Percentiles rank a stretch among this genome's conserved stretches.
Evolutionary conservation across 1,140 invertebrate species (phyloP).

Genomic region (Stratiolaelaps scimitus): DNA sequence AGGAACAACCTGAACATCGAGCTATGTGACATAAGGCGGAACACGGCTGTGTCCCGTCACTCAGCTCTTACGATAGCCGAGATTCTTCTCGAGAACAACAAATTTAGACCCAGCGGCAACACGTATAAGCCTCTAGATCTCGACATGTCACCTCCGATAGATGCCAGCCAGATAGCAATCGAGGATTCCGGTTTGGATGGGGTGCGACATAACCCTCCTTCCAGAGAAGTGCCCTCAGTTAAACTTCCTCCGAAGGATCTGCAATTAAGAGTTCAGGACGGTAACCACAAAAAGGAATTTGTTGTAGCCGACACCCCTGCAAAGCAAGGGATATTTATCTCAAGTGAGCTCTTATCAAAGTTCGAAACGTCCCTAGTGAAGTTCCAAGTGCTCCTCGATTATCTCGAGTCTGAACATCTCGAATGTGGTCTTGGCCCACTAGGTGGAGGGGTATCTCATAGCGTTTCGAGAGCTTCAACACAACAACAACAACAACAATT

Average conservation of each 20-base stretch:
- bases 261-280: neutral
- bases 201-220: neutral
- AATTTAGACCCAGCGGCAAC: neutral
- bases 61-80: neutral
- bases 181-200: neutral
- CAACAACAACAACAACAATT: no score
- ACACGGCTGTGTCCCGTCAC: neutral
- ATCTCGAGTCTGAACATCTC: neutral
- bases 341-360: slow-evolving; percentile 6
- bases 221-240: neutral
- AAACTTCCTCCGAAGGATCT: neutral
- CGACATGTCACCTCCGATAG: neutral
- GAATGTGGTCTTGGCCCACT: no score
- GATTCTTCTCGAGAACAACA: slow-evolving; percentile 14
- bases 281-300: no score
- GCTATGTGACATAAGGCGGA: slow-evolving; percentile 7
- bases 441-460: no score
- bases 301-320: neutral
- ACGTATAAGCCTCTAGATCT: neutral
- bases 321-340: neutral
- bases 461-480: no score
- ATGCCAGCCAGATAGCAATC: neutral
- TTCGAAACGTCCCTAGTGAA: slow-evolving; percentile 14
- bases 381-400: slow-evolving; percentile 24
- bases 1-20: neutral